A percentile compares a stretch with the other conserved stretches of the same genome.
Evolutionary conservation across 2,113 vertebrate genomes (phyloP).

Genomic region (Sceloporus undulatus): DNA sequence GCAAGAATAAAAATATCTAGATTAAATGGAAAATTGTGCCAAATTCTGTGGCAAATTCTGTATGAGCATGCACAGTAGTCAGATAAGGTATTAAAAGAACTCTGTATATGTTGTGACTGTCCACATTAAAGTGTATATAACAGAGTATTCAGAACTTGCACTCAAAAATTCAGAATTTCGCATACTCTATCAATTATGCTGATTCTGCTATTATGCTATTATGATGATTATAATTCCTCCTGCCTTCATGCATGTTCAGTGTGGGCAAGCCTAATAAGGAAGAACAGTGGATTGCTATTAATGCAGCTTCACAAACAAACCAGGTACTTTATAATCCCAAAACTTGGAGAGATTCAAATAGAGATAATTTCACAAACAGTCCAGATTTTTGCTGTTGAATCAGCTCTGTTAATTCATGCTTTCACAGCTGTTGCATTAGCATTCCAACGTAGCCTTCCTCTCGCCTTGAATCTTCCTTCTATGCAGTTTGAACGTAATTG

Average conservation of each 20-base stretch:
- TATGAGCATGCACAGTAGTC: not conserved
- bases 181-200: not conserved
- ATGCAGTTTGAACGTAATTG: slow-evolving; percentile 66
- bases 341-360: slow-evolving; percentile 49
- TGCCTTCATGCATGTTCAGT: not conserved
- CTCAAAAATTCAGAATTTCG: not conserved
- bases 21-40: not conserved
- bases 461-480: slow-evolving; percentile 75
- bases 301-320: not conserved
- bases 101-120: not conserved
- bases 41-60: not conserved
- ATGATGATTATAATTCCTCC: not conserved
- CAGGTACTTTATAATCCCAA: slow-evolving; percentile 49
- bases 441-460: slow-evolving; percentile 72
- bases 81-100: not conserved
- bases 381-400: slow-evolving; percentile 63
- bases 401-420: slow-evolving; percentile 72
- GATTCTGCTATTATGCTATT: too few species aligned
- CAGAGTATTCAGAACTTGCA: not conserved
- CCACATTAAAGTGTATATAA: not conserved
- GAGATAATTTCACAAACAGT: not conserved
- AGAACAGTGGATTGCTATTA: not conserved
- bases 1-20: not conserved
- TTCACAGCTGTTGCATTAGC: slow-evolving; percentile 73
- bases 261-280: not conserved